Percentiles rank a stretch among this genome's conserved stretches.
Conservation (phyloP, 2,797 vertebrate species). For the Columba guinea region DNA sequence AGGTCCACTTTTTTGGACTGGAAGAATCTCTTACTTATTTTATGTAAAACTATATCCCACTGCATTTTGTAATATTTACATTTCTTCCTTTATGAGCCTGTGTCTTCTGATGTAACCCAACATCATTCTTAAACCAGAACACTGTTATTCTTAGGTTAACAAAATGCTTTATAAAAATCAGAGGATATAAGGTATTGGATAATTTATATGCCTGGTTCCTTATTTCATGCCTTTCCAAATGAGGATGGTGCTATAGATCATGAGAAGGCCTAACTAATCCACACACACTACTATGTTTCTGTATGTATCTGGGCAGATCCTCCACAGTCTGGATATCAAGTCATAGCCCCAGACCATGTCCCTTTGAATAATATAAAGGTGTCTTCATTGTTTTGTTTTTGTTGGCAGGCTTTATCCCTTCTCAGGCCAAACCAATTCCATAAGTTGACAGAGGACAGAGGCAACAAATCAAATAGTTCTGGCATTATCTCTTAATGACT, state of each 20-base stretch:
- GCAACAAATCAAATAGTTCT: neutral
- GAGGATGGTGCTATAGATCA: neutral
- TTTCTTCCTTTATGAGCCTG: neutral
- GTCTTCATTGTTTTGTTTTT: neutral
- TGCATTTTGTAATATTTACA: neutral
- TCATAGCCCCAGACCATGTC: neutral
- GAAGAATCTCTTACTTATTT: neutral
- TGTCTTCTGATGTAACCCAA: neutral
- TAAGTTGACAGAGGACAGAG: neutral
- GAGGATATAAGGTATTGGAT: neutral
- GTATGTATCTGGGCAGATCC: neutral
- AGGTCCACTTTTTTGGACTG: neutral
- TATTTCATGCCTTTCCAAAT: neutral
- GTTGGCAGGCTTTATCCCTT: neutral
- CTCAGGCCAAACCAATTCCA: neutral
- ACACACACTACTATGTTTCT: neutral
- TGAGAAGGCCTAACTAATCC: neutral
- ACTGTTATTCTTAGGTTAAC: neutral
- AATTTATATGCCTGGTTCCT: neutral
- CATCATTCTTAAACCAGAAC: neutral
- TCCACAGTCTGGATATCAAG: neutral
- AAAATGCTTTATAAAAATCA: neutral
- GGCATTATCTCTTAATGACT: neutral
- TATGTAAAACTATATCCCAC: neutral
- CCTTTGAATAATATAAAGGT: neutral